Evolutionary conservation across 2,797 vertebrate species (phyloP).

Genomic region (Artibeus jamaicensis): DNA sequence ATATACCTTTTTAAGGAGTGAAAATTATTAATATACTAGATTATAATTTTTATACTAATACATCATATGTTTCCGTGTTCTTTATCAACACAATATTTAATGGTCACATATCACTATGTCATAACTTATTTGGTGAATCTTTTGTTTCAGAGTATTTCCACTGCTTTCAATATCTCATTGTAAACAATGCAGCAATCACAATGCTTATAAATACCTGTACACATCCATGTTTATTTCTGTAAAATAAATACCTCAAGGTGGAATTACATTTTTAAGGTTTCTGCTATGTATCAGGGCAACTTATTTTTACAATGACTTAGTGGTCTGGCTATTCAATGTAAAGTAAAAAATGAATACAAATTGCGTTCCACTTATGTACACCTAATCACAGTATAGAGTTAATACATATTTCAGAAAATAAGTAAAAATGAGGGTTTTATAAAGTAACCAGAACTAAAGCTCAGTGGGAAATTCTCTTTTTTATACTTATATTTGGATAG

Average conservation of each 20-base stretch:
- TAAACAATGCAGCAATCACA: neutral
- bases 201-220: neutral
- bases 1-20: neutral
- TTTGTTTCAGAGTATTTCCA: neutral
- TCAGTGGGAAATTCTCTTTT: neutral
- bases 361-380: neutral
- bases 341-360: neutral
- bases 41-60: neutral
- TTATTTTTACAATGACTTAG: neutral
- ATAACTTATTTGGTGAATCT: neutral
- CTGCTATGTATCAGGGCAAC: neutral
- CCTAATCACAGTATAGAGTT: neutral
- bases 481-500: neutral
- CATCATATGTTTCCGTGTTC: neutral
- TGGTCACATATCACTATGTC: neutral
- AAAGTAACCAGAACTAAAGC: neutral
- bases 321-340: neutral
- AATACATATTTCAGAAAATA: neutral
- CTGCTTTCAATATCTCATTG: neutral
- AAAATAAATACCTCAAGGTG: neutral
- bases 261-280: slow-evolving; percentile 30
- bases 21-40: neutral
- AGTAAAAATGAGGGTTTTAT: neutral
- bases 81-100: neutral
- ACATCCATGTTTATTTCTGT: neutral